Evolutionary conservation across 2,888 invertebrate genomes (phyloP), one percentile per base, ranked within the genome.

Genomic region (Nudaria mundana): DNA sequence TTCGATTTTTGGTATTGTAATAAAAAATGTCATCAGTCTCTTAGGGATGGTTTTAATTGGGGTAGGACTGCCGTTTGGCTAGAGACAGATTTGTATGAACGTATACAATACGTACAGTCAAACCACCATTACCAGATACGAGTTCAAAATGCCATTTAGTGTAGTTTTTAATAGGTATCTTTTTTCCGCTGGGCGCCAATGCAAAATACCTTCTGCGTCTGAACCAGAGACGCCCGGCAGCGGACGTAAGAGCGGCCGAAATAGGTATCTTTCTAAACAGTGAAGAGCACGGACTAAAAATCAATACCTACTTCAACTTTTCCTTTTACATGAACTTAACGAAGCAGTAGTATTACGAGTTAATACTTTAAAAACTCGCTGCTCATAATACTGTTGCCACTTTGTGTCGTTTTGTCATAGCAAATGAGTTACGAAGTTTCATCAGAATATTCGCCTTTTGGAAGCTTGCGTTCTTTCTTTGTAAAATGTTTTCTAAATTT

Each of bases 361-460:
- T 41, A 51, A 45, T 51, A 46, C 47, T 59, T 66, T 57, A 52
- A 66, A 56, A 71, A 73, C 64, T 65, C 67, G 70, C 63, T 59
- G 68, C 58, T 64, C 48, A 59, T 73, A 75, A 74, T 77, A 73
- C 63, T 65, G 70, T 67, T 56, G 31, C 29, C 44, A 25, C 52
- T 49, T 52, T 48, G 55, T 40, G 40, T 62, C 56, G 53, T 46
- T 53, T 57, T 62, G 41, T 30, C 55, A 48, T 53, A 53, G 44
- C 52, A 54, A 64, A 60, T 57, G 53, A 56, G 48, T 50, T 39
- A 47, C 55, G 48, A 41, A 52, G 48, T 49, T 55, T 53, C 48
- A 56, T 47, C 41, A 38, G 39, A 40, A 48, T 43, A 12, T 54
- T 48, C 44, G 44, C 45, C 45, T 52, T 56, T 49, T 52, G 36